Base-by-base conservation (phyloP, 2,113 vertebrate species). In the Nymphicus hollandicus region DNA sequence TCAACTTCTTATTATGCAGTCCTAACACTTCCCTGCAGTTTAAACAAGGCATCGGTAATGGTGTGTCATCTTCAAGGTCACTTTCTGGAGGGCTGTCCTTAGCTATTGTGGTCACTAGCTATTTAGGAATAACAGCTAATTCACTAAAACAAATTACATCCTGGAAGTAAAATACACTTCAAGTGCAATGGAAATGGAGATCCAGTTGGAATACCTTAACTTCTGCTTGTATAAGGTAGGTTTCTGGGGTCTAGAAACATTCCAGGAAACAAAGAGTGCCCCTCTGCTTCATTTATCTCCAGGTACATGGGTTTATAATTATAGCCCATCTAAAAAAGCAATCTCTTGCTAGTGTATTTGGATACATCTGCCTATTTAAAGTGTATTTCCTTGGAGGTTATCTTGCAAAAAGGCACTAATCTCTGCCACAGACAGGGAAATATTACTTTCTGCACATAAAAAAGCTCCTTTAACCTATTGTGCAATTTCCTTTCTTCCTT, bases 1-100 rank as follows among this genome's bases (percentile, higher is more conserved):
- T 88, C 94, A 95, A 18, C 94, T 78, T 44, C 89, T 96, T 37
- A 95, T 88, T 96, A 92, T 90, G 86, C 97, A 97, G 81, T 23
- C 66, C 53, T 27, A 50, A 46, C 74, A 17, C 55, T 92, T 53
- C 78, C 82, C 79, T 88, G 86, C 92, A 95, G 66, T 96, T 96
- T 80, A 88, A 97, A 96, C 90, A 88, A 68, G 70, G 73, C 81
- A 2, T 76, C 0, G 0, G 78, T 88, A 80, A 88, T 72, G 90
- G 55, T 41, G 43, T 52, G 83, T 68, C 81, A 89, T 93, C 90
- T 76, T 81, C 95, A 96, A 97, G 93, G 96, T 96, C 91, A 86
- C 65, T 95, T 94, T 52, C 74, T 68, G 74, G 58, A 92, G 65
- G 79, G 65, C 60, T 89, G 76, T 66, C 84, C 92, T 95, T 89